Conservation (phyloP, 2,113 vertebrate species). For the Sialia sialis region DNA sequence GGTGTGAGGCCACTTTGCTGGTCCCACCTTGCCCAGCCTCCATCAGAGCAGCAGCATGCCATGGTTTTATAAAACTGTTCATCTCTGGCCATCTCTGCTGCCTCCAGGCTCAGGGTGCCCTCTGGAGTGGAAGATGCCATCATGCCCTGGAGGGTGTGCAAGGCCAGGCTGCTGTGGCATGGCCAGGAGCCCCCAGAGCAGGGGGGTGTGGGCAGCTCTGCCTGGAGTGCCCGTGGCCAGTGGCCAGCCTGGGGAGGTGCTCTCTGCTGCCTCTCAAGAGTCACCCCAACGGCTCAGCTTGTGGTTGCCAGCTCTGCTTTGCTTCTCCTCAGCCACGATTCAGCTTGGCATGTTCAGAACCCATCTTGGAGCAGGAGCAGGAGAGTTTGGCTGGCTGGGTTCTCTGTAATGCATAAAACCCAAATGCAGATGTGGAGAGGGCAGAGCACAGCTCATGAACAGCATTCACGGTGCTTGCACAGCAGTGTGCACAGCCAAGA, state of each 20-base stretch:
- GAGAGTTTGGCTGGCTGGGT: neutral
- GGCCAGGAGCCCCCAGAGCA: fast-evolving
- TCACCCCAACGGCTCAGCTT: slow-evolving; percentile 3
- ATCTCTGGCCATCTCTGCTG: neutral
- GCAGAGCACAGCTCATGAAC: slow-evolving; percentile 37
- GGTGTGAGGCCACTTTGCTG: fast-evolving
- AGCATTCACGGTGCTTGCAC: slow-evolving; percentile 21
- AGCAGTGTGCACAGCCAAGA: neutral
- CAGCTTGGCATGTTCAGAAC: neutral
- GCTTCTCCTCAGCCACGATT: neutral
- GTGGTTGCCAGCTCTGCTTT: slow-evolving; percentile 30
- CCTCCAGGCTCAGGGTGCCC: fast-evolving
- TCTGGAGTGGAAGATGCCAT: neutral
- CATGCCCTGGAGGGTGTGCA: neutral
- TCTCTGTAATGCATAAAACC: neutral
- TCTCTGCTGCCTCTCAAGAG: neutral
- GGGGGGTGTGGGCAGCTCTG: fast-evolving
- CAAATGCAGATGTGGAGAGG: slow-evolving; percentile 27
- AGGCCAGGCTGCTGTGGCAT: fast-evolving
- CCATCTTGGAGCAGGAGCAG: neutral
- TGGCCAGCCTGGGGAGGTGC: neutral
- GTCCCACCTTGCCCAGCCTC: neutral
- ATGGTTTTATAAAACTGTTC: fast-evolving
- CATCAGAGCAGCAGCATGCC: fast-evolving
- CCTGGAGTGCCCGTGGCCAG: fast-evolving